Evolutionary conservation across 2,113 vertebrate genomes (phyloP).

Genomic region (Misgurnus anguillicaudatus): DNA sequence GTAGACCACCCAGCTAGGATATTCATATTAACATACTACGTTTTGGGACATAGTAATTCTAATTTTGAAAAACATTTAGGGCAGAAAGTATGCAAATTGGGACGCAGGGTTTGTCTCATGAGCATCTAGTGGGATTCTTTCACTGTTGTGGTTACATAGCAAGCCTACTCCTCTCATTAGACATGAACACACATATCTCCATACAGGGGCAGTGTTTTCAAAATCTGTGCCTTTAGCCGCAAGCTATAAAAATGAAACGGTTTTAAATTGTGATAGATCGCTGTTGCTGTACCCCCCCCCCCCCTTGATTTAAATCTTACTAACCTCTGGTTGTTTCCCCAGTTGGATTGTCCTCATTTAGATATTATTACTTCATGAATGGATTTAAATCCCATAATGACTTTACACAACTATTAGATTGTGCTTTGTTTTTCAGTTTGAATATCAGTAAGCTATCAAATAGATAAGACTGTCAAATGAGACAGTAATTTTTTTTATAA

Average conservation of each 20-base stretch:
- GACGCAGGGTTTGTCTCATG: too few relatives aligned
- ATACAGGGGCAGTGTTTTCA: neutral
- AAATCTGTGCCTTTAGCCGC: constrained; percentile 2
- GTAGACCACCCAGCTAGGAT: too few relatives aligned
- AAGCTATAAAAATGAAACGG: neutral
- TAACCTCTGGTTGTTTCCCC: constrained; percentile 37
- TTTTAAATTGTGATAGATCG: neutral
- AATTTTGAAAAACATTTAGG: too few relatives aligned
- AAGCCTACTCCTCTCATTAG: neutral
- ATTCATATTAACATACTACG: too few relatives aligned
- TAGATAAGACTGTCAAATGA: constrained; percentile 3
- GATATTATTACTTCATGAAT: constrained; percentile 25
- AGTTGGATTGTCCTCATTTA: constrained; percentile 40
- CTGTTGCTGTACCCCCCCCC: neutral
- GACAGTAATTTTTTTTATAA: constrained; percentile 10
- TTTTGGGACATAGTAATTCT: too few relatives aligned
- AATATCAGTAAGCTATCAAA: constrained; percentile 8
- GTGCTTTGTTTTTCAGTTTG: neutral
- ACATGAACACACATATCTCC: neutral
- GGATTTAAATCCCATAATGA: constrained; percentile 26
- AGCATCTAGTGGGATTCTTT: too few relatives aligned
- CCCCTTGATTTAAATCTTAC: neutral
- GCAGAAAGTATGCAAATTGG: too few relatives aligned
- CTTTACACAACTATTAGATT: constrained; percentile 1
- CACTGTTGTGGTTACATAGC: too few relatives aligned